Evolutionary conservation across 2,797 vertebrate species (phyloP).

Genomic region (Semotilus atromaculatus): DNA sequence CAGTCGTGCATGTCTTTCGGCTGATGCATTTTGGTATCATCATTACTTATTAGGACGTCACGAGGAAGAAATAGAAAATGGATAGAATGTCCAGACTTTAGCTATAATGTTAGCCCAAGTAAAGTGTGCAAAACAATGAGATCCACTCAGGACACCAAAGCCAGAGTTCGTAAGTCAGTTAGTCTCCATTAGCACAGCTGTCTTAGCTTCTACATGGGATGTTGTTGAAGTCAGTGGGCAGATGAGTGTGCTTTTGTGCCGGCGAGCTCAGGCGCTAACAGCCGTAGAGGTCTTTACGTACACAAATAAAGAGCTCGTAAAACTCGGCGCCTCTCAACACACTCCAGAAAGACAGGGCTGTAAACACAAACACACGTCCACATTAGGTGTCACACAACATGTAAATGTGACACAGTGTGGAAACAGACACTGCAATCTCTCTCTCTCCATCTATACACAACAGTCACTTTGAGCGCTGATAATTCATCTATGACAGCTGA

Average conservation of each 20-base stretch:
- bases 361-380: slow-evolving; percentile 11
- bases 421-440: slow-evolving; percentile 28
- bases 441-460: not conserved
- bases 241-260: slow-evolving; percentile 3
- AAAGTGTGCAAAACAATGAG: slow-evolving; percentile 13
- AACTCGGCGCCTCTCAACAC: slow-evolving; percentile 34
- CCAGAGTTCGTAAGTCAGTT: not conserved
- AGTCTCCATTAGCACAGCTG: not conserved
- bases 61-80: slow-evolving; percentile 2
- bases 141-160: slow-evolving; percentile 6
- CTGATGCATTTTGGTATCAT: not conserved
- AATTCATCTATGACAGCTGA: slow-evolving; percentile 7
- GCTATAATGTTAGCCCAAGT: not conserved
- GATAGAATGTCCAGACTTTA: slow-evolving; percentile 23
- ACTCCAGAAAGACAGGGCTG: slow-evolving; percentile 26
- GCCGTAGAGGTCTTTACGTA: slow-evolving; percentile 47
- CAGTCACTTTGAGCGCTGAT: not conserved
- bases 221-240: slow-evolving; percentile 6
- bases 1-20: not conserved
- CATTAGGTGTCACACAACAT: slow-evolving; percentile 4
- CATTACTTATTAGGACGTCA: not conserved
- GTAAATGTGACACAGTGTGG: not conserved
- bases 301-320: slow-evolving; percentile 59
- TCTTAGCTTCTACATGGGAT: not conserved
- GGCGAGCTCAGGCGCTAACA: slow-evolving; percentile 45